Percentiles rank a stretch among this genome's conserved stretches.
Evolutionary conservation across 2,888 invertebrate genomes (phyloP).

Genomic region (Deroplatys truncata): DNA sequence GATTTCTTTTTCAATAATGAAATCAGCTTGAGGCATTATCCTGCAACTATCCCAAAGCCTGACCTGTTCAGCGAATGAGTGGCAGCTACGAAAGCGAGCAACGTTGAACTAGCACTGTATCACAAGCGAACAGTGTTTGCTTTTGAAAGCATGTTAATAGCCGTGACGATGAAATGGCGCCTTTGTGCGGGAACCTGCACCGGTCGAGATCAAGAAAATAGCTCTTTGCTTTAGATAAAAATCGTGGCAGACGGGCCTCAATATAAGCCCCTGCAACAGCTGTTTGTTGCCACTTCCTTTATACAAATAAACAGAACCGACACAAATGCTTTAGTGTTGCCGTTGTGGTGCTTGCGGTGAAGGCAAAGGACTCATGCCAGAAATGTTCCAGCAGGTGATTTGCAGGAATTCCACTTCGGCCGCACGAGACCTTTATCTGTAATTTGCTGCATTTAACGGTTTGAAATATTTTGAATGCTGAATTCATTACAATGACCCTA

Average conservation of each 20-base stretch:
- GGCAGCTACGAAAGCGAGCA: no score
- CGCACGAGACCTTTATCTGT: no score
- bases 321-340: neutral
- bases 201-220: neutral
- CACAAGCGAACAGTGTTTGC: neutral
- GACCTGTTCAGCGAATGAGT: no score
- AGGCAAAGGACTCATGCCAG: neutral
- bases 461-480: no score
- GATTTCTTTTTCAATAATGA: no score
- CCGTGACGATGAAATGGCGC: neutral
- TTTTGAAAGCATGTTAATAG: constrained; percentile 3
- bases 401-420: neutral
- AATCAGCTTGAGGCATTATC: no score
- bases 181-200: neutral
- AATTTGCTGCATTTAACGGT: no score
- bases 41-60: no score
- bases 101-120: neutral
- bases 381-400: neutral
- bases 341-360: neutral
- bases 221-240: neutral
- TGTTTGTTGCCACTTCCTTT: neutral
- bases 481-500: no score
- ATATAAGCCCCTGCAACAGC: neutral
- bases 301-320: neutral
- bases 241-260: neutral